phyloP scores from a whole-genome alignment of 2,797 vertebrate species.

The Sebastes iracundus region DNA sequence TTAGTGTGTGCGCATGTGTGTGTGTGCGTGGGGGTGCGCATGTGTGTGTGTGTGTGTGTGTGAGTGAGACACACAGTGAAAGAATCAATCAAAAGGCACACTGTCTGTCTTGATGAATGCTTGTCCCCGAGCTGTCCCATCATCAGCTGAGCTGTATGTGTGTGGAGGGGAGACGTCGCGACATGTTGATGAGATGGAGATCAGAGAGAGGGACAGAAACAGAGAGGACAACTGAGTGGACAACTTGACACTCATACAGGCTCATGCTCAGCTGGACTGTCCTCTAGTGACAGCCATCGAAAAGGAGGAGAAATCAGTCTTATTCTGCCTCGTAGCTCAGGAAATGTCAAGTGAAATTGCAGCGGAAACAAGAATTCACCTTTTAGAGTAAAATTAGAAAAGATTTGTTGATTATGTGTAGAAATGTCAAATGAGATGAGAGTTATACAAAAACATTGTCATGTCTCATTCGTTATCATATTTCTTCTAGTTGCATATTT shows the following conservation, averaged over 20 bases:
- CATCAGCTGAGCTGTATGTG: slow-evolving; percentile 60
- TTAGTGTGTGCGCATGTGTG: neutral
- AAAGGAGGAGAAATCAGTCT: neutral
- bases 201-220: neutral
- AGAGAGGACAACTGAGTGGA: neutral
- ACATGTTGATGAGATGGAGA: slow-evolving; percentile 72
- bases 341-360: neutral
- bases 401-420: neutral
- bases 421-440: neutral
- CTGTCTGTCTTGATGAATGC: slow-evolving; percentile 59
- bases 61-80: neutral
- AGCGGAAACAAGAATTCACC: neutral
- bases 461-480: no score
- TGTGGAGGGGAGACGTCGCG: slow-evolving; percentile 67
- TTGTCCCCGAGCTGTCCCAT: slow-evolving; percentile 25
- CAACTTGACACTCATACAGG: neutral
- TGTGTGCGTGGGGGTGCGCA: neutral
- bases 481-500: neutral
- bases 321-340: neutral
- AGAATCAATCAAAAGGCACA: slow-evolving; percentile 64
- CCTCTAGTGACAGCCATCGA: neutral
- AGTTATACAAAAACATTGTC: neutral
- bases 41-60: neutral
- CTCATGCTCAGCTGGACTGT: neutral
- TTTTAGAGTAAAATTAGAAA: neutral